These are phyloP conservation scores for Petrolisthes manimaculis DNA, from an alignment of 2,888 invertebrate species.

Conservation along the genomic window DNA sequence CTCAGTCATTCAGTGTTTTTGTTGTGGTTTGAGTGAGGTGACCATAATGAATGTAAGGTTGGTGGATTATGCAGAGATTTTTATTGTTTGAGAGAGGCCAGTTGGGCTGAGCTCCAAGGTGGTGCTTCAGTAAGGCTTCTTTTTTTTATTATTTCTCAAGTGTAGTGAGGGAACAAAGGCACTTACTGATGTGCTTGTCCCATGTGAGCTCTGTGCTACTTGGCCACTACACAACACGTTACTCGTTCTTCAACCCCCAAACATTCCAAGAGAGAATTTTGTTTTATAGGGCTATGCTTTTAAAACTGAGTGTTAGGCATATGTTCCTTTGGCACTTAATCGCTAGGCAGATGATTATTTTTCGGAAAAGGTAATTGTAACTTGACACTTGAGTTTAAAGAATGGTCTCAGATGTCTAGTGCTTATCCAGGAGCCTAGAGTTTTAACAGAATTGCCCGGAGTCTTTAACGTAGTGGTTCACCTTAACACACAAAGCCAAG, in stretches of 20 bases:
- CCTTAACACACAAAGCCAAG: slow-evolving; percentile 39
- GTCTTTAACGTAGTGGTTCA: slow-evolving; percentile 26
- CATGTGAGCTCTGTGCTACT: slow-evolving; percentile 23
- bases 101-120: slow-evolving; percentile 22
- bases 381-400: neutral
- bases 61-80: slow-evolving; percentile 15
- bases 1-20: slow-evolving; percentile 25
- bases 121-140: slow-evolving; percentile 39
- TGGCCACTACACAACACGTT: slow-evolving; percentile 12
- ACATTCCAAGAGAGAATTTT: slow-evolving; percentile 42
- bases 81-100: slow-evolving; percentile 35
- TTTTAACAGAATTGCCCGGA: neutral
- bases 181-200: slow-evolving; percentile 29
- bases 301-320: neutral
- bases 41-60: slow-evolving; percentile 27
- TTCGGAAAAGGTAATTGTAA: neutral
- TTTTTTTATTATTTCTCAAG: slow-evolving; percentile 17
- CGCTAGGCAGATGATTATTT: neutral
- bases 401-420: neutral
- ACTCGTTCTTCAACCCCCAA: slow-evolving; percentile 21
- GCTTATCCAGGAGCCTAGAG: neutral
- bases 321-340: neutral
- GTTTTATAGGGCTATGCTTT: neutral
- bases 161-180: slow-evolving; percentile 34
- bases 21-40: slow-evolving; percentile 24